Conservation (phyloP, 2,797 vertebrate species). For the Garrulus glandarius region DNA sequence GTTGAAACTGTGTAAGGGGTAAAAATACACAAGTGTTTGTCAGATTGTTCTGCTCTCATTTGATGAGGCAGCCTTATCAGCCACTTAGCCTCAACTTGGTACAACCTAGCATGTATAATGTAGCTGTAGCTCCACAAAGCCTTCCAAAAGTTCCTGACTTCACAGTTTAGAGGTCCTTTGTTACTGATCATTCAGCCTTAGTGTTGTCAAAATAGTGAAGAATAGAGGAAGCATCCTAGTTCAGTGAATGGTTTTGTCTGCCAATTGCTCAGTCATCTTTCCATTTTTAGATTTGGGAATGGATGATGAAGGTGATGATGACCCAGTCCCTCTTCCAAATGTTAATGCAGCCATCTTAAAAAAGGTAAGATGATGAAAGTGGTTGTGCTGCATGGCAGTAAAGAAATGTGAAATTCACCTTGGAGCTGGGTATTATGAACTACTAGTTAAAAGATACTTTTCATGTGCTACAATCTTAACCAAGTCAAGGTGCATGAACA, state of each 20-base stretch:
- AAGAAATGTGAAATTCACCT: not conserved
- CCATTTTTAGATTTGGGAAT: slow-evolving; percentile 92
- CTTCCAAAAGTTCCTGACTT: not conserved
- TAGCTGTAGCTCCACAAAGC: not conserved
- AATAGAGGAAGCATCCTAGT: not conserved
- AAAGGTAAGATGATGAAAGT: slow-evolving; percentile 81
- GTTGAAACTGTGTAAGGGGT: not conserved
- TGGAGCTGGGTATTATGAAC: not conserved
- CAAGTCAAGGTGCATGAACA: not conserved
- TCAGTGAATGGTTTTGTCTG: not conserved
- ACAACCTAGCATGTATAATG: not conserved
- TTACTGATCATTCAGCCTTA: not conserved
- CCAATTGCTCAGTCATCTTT: slow-evolving; percentile 8
- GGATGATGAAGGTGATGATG: slow-evolving; percentile 99
- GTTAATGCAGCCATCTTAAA: slow-evolving; percentile 98
- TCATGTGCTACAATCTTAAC: not conserved
- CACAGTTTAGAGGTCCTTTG: not conserved
- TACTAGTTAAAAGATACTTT: not conserved
- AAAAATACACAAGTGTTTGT: not conserved
- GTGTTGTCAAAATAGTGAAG: not conserved
- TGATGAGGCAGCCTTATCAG: not conserved
- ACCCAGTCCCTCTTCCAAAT: slow-evolving; percentile 97
- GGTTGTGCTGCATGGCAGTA: not conserved
- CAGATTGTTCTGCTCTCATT: not conserved
- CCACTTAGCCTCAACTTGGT: not conserved